Percentiles rank a stretch among this genome's conserved stretches.
Conservation (phyloP, 2,888 invertebrate species). For the Pseudeuparius sepicola region DNA sequence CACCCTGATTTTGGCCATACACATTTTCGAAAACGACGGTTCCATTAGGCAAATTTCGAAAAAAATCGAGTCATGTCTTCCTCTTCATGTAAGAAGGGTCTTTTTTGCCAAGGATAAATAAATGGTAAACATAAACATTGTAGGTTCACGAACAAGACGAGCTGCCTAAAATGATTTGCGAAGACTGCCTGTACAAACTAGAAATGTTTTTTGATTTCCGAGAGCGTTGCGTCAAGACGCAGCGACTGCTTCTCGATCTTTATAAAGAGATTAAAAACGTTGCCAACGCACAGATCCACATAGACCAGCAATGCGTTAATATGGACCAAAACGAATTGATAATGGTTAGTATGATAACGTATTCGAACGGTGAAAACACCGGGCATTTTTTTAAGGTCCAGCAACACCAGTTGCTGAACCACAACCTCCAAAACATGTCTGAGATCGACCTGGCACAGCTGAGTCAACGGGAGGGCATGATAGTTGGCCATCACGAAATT, state of each 20-base stretch:
- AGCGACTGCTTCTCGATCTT: conserved; percentile 40
- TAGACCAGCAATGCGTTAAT: conserved; percentile 20
- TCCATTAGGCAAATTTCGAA: conserved; percentile 44
- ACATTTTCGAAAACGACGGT: conserved; percentile 40
- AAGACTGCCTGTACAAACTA: conserved; percentile 46
- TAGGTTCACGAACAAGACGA: conserved; percentile 46
- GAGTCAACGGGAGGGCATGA: conserved; percentile 30
- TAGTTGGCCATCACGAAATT: conserved; percentile 33
- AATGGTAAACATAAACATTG: no score
- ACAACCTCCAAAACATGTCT: conserved; percentile 28
- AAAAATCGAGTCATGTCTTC: conserved; percentile 48
- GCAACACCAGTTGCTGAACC: conserved; percentile 31
- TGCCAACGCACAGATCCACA: conserved; percentile 9
- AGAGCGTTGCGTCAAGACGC: conserved; percentile 45
- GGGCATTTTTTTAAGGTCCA: no score
- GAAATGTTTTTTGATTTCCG: conserved; percentile 48
- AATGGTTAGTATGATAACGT: no score
- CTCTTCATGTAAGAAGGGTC: conserved; percentile 41
- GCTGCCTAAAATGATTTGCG: conserved; percentile 49
- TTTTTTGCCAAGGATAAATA: no score
- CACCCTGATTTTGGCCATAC: conserved; percentile 33
- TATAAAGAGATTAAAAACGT: conserved; percentile 31
- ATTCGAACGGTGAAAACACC: no score
- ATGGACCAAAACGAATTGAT: conserved; percentile 28
- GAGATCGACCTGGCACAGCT: conserved; percentile 34